Evolutionary conservation across 2,888 invertebrate species (phyloP).

Genomic region (Phragmatobia fuliginosa): DNA sequence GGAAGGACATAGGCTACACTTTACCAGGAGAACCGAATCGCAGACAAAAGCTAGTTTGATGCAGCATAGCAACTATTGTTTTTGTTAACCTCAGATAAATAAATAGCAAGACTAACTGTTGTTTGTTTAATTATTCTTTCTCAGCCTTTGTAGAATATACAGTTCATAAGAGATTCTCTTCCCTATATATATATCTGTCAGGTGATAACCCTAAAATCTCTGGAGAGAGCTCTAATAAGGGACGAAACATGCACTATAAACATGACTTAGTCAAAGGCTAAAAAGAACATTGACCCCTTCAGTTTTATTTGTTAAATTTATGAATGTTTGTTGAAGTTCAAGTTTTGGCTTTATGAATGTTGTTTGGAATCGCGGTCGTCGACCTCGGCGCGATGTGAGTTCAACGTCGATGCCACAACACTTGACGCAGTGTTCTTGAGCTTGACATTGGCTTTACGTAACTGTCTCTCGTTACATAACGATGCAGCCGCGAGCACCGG

Average conservation of each 20-base stretch:
- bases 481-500: constrained; percentile 37
- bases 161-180: background rate
- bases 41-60: too few relatives aligned
- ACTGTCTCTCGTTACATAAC: constrained; percentile 67
- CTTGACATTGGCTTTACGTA: constrained; percentile 82
- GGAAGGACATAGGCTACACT: too few relatives aligned
- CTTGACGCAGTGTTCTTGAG: constrained; percentile 76
- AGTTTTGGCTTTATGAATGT: constrained; percentile 50
- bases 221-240: background rate
- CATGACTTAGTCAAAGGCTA: background rate
- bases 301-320: constrained; percentile 25
- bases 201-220: background rate
- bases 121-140: background rate
- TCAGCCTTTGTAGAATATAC: background rate
- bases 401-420: constrained; percentile 37
- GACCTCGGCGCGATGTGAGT: constrained; percentile 52
- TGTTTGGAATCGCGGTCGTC: constrained; percentile 72
- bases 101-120: too few relatives aligned
- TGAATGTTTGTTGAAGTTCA: constrained; percentile 48
- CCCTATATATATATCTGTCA: background rate
- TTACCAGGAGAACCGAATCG: too few relatives aligned
- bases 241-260: background rate
- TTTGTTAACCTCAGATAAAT: background rate
- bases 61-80: background rate
- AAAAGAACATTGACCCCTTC: constrained; percentile 30